phyloP scores from a whole-genome alignment of 2,888 invertebrate species.

The Drosophila bunnanda region DNA sequence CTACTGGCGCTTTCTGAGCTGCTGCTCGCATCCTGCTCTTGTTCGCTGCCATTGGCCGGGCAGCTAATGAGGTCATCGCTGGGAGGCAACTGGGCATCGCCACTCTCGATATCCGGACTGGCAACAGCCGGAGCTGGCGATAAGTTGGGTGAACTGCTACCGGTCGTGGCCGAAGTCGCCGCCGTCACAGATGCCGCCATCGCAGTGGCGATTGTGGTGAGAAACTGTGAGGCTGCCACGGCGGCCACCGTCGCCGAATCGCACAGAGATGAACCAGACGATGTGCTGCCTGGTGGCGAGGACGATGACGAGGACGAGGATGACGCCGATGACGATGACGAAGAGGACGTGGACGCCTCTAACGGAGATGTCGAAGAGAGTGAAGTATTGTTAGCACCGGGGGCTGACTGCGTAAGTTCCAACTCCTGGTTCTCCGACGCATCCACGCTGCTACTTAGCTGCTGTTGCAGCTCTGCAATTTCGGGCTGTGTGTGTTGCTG shows the following conservation, averaged over 20 bases:
- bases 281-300: conserved; percentile 41
- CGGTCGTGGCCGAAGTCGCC: conserved; percentile 53
- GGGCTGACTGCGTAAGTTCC: conserved; percentile 79
- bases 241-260: conserved; percentile 79
- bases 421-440: conserved; percentile 75
- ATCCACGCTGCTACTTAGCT: conserved; percentile 71
- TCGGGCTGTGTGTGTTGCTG: conserved; percentile 83
- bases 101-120: conserved; percentile 43
- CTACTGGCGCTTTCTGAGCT: conserved; percentile 38
- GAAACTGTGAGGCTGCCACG: conserved; percentile 82
- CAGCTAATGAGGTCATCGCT: conserved; percentile 53
- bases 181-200: conserved; percentile 82
- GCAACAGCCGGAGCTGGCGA: conserved; percentile 57
- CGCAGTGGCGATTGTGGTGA: conserved; percentile 77
- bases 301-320: conserved; percentile 40
- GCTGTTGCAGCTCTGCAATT: conserved; percentile 77
- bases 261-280: conserved; percentile 54
- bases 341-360: conserved; percentile 69
- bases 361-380: conserved; percentile 66
- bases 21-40: conserved; percentile 34
- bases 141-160: conserved; percentile 53
- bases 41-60: conserved; percentile 22
- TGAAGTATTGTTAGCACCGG: conserved; percentile 59
- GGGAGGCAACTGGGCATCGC: conserved; percentile 49
- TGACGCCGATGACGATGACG: conserved; percentile 49